Conservation (phyloP, 2,113 vertebrate species). For the Chlorocebus sabaeus region DNA sequence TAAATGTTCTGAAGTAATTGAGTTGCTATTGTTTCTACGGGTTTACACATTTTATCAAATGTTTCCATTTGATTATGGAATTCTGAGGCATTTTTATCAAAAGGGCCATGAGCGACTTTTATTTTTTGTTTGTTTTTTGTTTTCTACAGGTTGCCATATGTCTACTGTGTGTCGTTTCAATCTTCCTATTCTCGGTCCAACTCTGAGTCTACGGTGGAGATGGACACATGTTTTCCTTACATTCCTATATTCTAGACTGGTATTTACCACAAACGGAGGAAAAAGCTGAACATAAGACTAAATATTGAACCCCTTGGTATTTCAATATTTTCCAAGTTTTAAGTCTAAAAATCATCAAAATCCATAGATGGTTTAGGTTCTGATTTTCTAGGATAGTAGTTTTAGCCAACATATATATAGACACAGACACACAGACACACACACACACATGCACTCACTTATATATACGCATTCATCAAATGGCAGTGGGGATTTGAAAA, state of each 20-base stretch:
- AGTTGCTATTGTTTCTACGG: background rate
- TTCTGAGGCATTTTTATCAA: background rate
- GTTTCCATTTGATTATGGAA: background rate
- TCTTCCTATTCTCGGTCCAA: background rate
- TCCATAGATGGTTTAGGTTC: background rate
- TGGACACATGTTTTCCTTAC: background rate
- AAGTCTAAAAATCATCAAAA: background rate
- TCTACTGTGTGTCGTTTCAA: background rate
- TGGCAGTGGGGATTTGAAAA: background rate
- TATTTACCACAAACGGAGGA: background rate
- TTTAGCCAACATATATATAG: background rate
- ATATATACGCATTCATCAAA: background rate
- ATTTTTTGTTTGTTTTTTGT: background rate
- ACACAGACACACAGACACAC: background rate
- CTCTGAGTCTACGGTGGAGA: background rate
- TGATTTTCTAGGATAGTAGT: background rate
- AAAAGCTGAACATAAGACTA: background rate
- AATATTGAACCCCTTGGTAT: background rate
- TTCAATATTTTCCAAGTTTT: background rate
- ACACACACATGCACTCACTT: too few relatives aligned
- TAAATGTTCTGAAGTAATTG: background rate
- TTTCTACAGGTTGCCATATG: background rate
- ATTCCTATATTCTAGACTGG: background rate
- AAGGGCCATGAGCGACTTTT: background rate
- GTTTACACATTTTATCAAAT: background rate